A percentile compares a stretch with the other conserved stretches of the same genome.
phyloP scores from a whole-genome alignment of 2,888 invertebrate genomes.

The Plutella xylostella region DNA sequence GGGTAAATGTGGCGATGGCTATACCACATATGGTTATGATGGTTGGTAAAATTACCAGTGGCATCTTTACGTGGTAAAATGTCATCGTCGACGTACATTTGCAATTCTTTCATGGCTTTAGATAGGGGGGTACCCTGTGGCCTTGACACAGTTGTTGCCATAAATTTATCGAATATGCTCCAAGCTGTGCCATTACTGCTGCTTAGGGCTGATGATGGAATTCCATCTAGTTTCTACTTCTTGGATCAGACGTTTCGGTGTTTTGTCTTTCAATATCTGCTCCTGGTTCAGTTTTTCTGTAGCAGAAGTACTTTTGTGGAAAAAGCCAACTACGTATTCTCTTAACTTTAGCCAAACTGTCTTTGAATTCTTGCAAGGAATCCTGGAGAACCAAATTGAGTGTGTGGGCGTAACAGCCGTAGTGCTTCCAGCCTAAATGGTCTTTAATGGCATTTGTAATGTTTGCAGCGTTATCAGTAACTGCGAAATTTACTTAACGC shows the following conservation, averaged over 20 bases:
- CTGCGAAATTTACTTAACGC: slow-evolving; percentile 18
- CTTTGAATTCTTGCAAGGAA: background rate
- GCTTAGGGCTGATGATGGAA: no score
- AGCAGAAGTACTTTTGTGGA: slow-evolving; percentile 1
- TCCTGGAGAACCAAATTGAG: slow-evolving; percentile 13
- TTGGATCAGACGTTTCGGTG: background rate
- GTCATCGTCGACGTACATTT: slow-evolving; percentile 16
- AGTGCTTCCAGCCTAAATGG: slow-evolving; percentile 14
- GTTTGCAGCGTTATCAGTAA: slow-evolving; percentile 26
- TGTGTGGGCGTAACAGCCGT: slow-evolving; percentile 21
- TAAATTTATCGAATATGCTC: background rate
- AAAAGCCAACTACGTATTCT: slow-evolving; percentile 1
- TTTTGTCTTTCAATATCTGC: background rate
- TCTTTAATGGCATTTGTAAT: slow-evolving; percentile 19
- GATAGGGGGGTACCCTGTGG: background rate
- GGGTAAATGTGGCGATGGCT: slow-evolving; percentile 16
- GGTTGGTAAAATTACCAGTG: slow-evolving; percentile 14
- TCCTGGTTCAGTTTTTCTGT: background rate
- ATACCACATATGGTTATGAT: slow-evolving; percentile 19
- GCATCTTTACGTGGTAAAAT: slow-evolving; percentile 14
- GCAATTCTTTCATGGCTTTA: slow-evolving; percentile 9
- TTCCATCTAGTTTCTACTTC: background rate
- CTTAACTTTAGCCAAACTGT: background rate
- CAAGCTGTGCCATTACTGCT: background rate
- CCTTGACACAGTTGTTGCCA: background rate